Conservation (phyloP, 2,888 invertebrate genomes). For the Drosophila mettleri region DNA sequence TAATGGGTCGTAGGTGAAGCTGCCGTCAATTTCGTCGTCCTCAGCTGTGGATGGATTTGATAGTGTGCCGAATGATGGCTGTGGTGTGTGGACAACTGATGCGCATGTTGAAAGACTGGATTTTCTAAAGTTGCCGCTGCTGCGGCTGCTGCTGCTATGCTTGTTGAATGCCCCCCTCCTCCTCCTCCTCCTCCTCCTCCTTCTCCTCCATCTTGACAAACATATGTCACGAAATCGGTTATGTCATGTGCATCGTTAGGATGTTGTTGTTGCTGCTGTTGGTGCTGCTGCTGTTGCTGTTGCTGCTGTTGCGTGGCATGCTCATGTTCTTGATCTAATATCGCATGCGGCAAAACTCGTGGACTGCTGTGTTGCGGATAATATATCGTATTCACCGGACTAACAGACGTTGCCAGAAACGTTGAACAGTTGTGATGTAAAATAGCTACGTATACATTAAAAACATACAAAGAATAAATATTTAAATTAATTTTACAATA, state of each 20-base stretch:
- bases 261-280: neutral
- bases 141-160: slow-evolving; percentile 7
- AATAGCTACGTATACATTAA: slow-evolving; percentile 26
- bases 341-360: slow-evolving; percentile 50
- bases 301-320: slow-evolving; percentile 40
- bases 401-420: slow-evolving; percentile 86
- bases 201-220: slow-evolving; percentile 95
- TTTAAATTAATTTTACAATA: neutral
- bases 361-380: slow-evolving; percentile 85
- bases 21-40: slow-evolving; percentile 47
- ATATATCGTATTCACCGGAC: slow-evolving; percentile 86
- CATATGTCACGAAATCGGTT: slow-evolving; percentile 98
- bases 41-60: slow-evolving; percentile 63
- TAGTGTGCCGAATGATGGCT: slow-evolving; percentile 58
- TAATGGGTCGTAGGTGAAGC: slow-evolving; percentile 64
- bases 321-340: slow-evolving; percentile 75
- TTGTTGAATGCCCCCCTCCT: slow-evolving; percentile 68
- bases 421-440: slow-evolving; percentile 64
- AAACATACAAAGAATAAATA: neutral
- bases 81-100: slow-evolving; percentile 47
- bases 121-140: slow-evolving; percentile 36
- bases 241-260: slow-evolving; percentile 90
- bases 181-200: slow-evolving; percentile 87
- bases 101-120: slow-evolving; percentile 52
- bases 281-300: neutral